Percentiles rank a stretch among this genome's conserved stretches.
Evolutionary conservation across 2,797 vertebrate species (phyloP).

Genomic region (Ciconia nigra): DNA sequence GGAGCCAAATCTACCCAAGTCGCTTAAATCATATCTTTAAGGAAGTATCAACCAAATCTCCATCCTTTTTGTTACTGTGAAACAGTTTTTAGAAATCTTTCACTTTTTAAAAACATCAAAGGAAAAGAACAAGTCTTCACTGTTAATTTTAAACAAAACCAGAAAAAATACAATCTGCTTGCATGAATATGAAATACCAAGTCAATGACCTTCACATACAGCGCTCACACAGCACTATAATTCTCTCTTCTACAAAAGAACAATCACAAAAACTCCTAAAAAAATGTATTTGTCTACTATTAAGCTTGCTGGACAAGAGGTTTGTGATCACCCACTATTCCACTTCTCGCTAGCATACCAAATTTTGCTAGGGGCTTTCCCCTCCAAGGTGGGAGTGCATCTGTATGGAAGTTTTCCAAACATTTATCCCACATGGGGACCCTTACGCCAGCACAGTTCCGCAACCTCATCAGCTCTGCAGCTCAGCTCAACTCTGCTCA

Average conservation of each 20-base stretch:
- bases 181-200: not conserved
- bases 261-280: not conserved
- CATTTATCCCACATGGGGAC: not conserved
- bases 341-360: not conserved
- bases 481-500: not conserved
- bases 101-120: not conserved
- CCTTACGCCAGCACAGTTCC: not conserved
- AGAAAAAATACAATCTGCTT: not conserved
- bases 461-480: not conserved
- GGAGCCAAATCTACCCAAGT: not conserved
- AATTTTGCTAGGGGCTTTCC: not conserved
- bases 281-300: not conserved
- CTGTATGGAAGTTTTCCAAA: not conserved
- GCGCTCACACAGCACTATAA: not conserved
- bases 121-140: not conserved
- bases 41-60: not conserved
- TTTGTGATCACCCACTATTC: not conserved
- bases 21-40: not conserved
- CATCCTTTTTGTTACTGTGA: not conserved
- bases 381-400: not conserved
- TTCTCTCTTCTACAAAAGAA: not conserved
- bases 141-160: not conserved
- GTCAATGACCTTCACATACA: not conserved
- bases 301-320: not conserved
- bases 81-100: not conserved